Conservation (phyloP, 2,888 invertebrate species). For the Nematopogon swammerdamellus region DNA sequence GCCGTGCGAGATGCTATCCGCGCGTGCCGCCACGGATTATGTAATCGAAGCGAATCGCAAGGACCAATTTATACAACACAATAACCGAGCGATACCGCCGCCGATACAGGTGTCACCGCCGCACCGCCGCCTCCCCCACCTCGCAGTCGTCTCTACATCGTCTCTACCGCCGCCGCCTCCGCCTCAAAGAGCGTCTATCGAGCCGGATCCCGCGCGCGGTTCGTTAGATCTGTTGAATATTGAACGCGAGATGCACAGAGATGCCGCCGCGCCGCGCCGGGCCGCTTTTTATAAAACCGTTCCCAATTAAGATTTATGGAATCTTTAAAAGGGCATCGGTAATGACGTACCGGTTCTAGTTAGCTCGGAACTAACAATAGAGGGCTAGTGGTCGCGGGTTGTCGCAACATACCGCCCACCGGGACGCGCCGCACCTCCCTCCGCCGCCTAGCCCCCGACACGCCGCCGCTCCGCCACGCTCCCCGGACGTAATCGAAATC, state of each 20-base stretch:
- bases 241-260: constrained; percentile 13
- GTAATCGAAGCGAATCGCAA: constrained; percentile 24
- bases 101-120: constrained; percentile 43
- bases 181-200: too few relatives aligned
- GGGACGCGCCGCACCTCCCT: too few relatives aligned
- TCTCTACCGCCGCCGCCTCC: too few relatives aligned
- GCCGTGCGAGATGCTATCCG: constrained; percentile 10
- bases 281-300: constrained; percentile 18
- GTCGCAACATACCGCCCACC: constrained; percentile 9
- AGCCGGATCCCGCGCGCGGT: constrained; percentile 36
- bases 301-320: constrained; percentile 46
- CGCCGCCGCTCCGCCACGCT: constrained; percentile 3
- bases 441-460: constrained; percentile 23
- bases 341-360: constrained; percentile 32
- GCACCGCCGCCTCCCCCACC: constrained; percentile 33
- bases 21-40: constrained; percentile 22
- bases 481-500: constrained; percentile 39
- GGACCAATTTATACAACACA: constrained; percentile 46
- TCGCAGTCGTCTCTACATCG: constrained; percentile 29
- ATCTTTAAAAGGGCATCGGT: constrained; percentile 45
- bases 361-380: not conserved
- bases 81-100: constrained; percentile 23
- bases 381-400: constrained; percentile 3
- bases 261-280: not conserved
- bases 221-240: constrained; percentile 27